phyloP scores from a whole-genome alignment of 2,113 vertebrate genomes.

The Hucho hucho region DNA sequence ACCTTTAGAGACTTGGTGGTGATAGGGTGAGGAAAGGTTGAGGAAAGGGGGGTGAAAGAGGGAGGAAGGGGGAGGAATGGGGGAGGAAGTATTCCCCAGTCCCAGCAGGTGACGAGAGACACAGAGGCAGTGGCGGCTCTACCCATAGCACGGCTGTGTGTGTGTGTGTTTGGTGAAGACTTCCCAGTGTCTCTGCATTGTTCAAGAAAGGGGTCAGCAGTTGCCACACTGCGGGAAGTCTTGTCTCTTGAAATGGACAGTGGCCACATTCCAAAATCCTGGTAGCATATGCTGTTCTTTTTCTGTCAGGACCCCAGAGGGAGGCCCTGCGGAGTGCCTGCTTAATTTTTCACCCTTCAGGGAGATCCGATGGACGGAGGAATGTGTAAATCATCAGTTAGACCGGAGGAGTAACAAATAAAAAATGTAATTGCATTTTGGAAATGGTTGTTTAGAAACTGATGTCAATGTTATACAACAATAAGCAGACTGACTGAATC shows the following conservation, averaged over 20 bases:
- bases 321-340: neutral
- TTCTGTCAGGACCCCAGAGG: conserved; percentile 19
- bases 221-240: conserved; percentile 28
- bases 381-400: conserved; percentile 22
- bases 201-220: conserved; percentile 32
- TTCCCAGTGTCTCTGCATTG: conserved; percentile 20
- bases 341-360: conserved; percentile 13
- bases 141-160: neutral
- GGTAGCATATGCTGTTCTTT: neutral
- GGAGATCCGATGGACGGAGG: neutral
- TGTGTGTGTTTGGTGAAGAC: neutral
- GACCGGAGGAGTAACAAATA: neutral
- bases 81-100: neutral
- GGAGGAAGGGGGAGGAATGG: no score
- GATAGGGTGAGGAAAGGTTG: no score
- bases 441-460: no score
- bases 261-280: conserved; percentile 25
- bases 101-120: neutral
- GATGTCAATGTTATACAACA: neutral
- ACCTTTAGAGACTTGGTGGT: neutral
- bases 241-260: conserved; percentile 24
- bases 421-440: no score
- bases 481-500: neutral
- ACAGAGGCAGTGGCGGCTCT: neutral
- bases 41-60: no score